Base-by-base conservation (phyloP, 1,140 invertebrate species). In the Nylanderia fulva region DNA sequence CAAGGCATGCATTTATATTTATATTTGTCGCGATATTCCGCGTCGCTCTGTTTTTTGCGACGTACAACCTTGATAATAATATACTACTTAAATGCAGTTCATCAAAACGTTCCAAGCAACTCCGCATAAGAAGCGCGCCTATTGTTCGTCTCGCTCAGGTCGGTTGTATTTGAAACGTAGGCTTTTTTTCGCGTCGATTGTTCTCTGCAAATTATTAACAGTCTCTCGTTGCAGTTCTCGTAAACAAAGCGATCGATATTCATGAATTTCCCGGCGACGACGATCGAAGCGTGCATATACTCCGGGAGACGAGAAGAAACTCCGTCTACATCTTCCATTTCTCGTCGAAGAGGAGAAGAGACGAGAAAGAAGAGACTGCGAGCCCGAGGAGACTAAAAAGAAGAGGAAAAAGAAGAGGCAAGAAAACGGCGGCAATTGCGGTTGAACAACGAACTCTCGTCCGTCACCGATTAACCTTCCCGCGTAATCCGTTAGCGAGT, bases 401-500 rank as follows among this genome's bases (percentile, higher is more conserved):
- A 21, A 24, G 13, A 21, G 3, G 13, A n/a, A 2, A 29, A 61
- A 42, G 21, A 58, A 33, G n/a, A n/a, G n/a, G n/a, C n/a, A 42
- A 11, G 58, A 39, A 13, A 76, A 18, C 27, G 36, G 36, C 52
- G 21, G 36, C 66, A 56, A 42, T 82, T n/a, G 64, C 52, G 66
- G 52, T 42, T 29, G 39, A 68, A 68, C 45, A 88, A 69, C 45
- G 42, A 52, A 58, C 54, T 63, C 58, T 72, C 39, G n/a, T 52
- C 54, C 61, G 60, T 56, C 56, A 56, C 45, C 60, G 74, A 88
- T 75, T 88, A 88, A 88, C 69, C 75, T 64, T 82, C 61, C 72
- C 27, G 52, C 63, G 64, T 69, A 79, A 88, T 85, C 83, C 63
- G 63, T 77, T 64, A 75, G 68, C 72, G 39, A 88, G 84, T 85